Base-by-base conservation (phyloP, 2,888 invertebrate species). In the Aporophyla nigra region DNA sequence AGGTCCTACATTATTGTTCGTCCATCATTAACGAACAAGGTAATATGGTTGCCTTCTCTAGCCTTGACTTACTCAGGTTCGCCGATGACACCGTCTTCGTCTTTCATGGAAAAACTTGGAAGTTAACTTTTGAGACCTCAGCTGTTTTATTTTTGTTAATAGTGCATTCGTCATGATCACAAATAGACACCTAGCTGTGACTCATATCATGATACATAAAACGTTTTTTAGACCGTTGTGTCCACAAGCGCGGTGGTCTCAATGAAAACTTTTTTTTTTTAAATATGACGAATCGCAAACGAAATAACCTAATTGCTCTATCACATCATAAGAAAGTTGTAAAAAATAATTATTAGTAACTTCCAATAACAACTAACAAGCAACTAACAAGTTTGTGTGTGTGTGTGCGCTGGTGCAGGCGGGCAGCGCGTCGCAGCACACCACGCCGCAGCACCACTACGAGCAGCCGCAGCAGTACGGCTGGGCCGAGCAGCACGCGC, bases 371-470 rank as follows among this genome's bases (percentile, higher is more conserved):
- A n/a, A 33, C n/a, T 53, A 53, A 72, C 62, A 24, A 74, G 78
- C 5, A n/a, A 33, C n/a, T 53, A 53, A 72, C 62, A 24, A 74
- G 78, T n/a, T n/a, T 77, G 69, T 74, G 85, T 82, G 80, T 82
- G 80, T 81, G 80, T 75, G 83, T 71, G 79, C 66, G 80, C 54
- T 62, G 56, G 74, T 63, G 46, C 76, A 87, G 88, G 77, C 87
- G 68, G 83, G 83, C 66, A 56, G 71, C 73, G 74, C 78, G 56
- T 74, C 81, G 71, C 84, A 83, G 78, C 92, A 89, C 51, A 78
- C 77, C 43, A 88, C 93, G 58, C 93, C 94, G 82, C 92, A 77
- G n/a, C 78, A 89, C 75, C 91, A 49, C 69, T 67, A 54, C 76
- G 71, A 72, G 76, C 80, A 69, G 71, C 80, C 74, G n/a, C 86